Evolutionary conservation across 2,888 invertebrate genomes (phyloP).

Genomic region (Drosophila mulleri): DNA sequence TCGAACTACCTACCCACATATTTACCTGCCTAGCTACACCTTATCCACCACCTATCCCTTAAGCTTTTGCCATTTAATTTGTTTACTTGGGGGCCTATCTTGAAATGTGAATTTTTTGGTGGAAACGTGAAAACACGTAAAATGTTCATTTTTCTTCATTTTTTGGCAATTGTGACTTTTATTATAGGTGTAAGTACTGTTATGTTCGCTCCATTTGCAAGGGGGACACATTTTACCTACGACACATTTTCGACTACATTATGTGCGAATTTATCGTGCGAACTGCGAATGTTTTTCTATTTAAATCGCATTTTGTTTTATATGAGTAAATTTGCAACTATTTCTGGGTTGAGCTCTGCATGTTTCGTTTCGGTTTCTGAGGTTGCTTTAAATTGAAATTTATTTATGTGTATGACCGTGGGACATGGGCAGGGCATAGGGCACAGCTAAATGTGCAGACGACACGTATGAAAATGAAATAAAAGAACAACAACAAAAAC

Average conservation of each 20-base stretch:
- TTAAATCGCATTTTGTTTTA: slow-evolving; percentile 30
- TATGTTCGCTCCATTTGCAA: neutral
- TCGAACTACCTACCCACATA: too few relatives aligned
- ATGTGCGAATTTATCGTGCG: slow-evolving; percentile 41
- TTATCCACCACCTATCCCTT: neutral
- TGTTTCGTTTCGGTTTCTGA: slow-evolving; percentile 23
- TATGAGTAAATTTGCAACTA: slow-evolving; percentile 30
- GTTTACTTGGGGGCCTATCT: slow-evolving; percentile 9
- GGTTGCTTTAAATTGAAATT: slow-evolving; percentile 20
- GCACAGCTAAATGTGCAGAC: slow-evolving; percentile 13
- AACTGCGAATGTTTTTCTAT: slow-evolving; percentile 41
- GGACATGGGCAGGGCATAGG: neutral
- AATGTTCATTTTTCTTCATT: slow-evolving; percentile 60
- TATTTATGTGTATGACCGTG: neutral
- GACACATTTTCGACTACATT: slow-evolving; percentile 27
- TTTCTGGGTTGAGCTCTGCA: slow-evolving; percentile 36
- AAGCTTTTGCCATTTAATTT: slow-evolving; percentile 5
- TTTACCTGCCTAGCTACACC: neutral
- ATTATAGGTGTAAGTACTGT: slow-evolving; percentile 35
- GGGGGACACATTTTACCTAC: neutral
- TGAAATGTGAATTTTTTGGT: slow-evolving; percentile 1
- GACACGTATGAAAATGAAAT: slow-evolving; percentile 34
- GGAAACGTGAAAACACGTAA: slow-evolving; percentile 49
- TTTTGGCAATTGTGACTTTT: slow-evolving; percentile 31
- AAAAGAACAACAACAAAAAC: neutral